Evolutionary conservation across 1,140 invertebrate genomes (phyloP).

Genomic region (Chironomus striatipennis): DNA sequence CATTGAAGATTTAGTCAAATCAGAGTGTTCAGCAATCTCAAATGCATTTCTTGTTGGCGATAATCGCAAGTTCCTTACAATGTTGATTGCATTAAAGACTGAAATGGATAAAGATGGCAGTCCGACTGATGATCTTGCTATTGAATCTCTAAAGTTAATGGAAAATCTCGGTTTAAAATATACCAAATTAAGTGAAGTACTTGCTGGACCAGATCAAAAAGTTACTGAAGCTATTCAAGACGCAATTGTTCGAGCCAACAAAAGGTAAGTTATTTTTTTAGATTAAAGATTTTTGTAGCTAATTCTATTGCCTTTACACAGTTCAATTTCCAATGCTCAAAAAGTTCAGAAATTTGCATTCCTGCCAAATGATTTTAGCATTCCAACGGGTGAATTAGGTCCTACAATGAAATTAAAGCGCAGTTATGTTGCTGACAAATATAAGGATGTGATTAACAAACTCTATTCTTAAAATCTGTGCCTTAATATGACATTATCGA

Average conservation of each 20-base stretch:
- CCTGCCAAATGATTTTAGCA: conserved; percentile 70
- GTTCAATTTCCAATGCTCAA: conserved; percentile 73
- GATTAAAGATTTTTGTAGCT: background rate
- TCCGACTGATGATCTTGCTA: conserved; percentile 54
- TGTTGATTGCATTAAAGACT: conserved; percentile 71
- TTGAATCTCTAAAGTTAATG: conserved; percentile 56
- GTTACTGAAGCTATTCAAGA: conserved; percentile 57
- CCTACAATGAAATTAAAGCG: conserved; percentile 75
- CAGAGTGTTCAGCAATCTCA: conserved; percentile 60
- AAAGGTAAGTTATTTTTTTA: conserved; percentile 26
- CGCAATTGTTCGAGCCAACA: conserved; percentile 64
- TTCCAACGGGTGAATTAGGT: conserved; percentile 74
- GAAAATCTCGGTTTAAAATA: conserved; percentile 32
- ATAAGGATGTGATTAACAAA: conserved; percentile 53
- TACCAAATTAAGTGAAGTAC: conserved; percentile 9
- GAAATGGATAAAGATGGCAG: conserved; percentile 55
- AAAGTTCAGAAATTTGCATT: conserved; percentile 77
- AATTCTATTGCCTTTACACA: conserved; percentile 26
- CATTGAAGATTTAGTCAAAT: conserved; percentile 69
- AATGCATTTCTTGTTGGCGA: conserved; percentile 78
- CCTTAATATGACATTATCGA: too few relatives aligned
- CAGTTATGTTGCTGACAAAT: conserved; percentile 52
- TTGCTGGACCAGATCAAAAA: conserved; percentile 29
- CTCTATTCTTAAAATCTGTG: conserved; percentile 38
- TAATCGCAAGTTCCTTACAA: conserved; percentile 67